Base-by-base conservation (phyloP, 2,113 vertebrate species). In the Pteronura brasiliensis region DNA sequence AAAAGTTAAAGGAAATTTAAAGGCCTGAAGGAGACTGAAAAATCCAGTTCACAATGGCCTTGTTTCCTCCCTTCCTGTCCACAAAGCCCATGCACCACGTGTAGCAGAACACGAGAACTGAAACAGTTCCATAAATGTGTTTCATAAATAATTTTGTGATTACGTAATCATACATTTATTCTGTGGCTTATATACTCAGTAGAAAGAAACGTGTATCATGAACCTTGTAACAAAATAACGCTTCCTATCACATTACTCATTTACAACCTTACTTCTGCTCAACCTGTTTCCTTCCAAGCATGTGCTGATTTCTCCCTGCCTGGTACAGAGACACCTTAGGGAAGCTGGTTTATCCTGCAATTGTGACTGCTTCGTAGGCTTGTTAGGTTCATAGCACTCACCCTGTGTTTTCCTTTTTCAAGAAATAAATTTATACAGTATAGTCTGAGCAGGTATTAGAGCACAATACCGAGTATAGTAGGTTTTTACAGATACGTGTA, bases 341-440 rank as follows among this genome's bases (percentile, higher is more conserved):
- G 95, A 97, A 6, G 57, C 6, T 96, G 95, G 97, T 85, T 97
- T 79, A 90, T 93, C 55, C 77, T 71, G 34, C 84, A 84, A 29
- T 76, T 96, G 1, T 90, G 15, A 29, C 42, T 13, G 34, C 18
- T 74, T 20, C 34, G 44, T 31, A 42, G 21, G 17, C 55, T 57
- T 82, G 18, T 36, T 49, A n/a, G 6, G 15, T 12, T 29, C 29
- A 6, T 31, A 27, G 39, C 52, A 31, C 47, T 82, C 44, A 77
- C 14, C 5, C n/a, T 44, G 36, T 12, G 18, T n/a, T 96, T 76
- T 81, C 49, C 55, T 69, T 84, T 55, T 81, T 18, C n/a, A 89
- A 80, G n/a, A 86, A 76, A 91, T 65, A 80, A 61, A 47, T 36
- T 4, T 69, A 23, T 5, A 34, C 14, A 39, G 7, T 39, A 47